Evolutionary conservation across 2,113 vertebrate species (phyloP).

Genomic region (Maccullochella peelii): DNA sequence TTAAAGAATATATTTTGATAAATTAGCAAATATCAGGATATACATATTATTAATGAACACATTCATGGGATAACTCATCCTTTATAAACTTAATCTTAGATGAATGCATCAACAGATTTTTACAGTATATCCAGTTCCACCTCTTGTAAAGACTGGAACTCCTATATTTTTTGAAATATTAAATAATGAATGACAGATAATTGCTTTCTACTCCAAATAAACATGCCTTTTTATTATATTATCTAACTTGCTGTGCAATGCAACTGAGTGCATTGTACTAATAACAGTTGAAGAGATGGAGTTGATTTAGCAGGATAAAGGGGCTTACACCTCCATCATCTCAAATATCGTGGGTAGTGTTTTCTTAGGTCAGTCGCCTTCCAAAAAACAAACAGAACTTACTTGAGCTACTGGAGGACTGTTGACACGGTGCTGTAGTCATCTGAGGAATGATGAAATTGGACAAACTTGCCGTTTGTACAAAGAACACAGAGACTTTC

Average conservation of each 20-base stretch:
- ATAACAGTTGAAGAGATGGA: not conserved
- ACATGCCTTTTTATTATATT: not conserved
- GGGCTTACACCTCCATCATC: constrained; percentile 4
- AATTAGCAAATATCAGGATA: not conserved
- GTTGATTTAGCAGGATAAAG: constrained; percentile 7
- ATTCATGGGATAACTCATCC: not conserved
- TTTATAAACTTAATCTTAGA: not conserved
- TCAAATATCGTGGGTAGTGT: not conserved
- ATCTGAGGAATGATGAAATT: constrained; percentile 20
- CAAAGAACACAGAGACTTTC: constrained; percentile 4
- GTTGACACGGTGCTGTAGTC: constrained; percentile 19
- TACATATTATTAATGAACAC: not conserved
- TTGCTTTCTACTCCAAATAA: not conserved
- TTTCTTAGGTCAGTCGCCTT: constrained; percentile 15
- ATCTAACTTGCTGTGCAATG: not conserved
- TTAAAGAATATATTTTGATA: not conserved
- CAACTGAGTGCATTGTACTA: not conserved
- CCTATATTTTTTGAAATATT: not conserved
- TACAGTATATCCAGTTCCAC: not conserved
- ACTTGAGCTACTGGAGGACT: not conserved
- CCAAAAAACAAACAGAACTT: constrained; percentile 7
- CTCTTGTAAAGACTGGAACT: not conserved
- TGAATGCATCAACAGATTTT: not conserved
- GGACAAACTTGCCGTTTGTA: constrained; percentile 19
- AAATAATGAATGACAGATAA: not conserved